Evolutionary conservation across 1,140 invertebrate species (phyloP).

Genomic region (Oncopeltus fasciatus): DNA sequence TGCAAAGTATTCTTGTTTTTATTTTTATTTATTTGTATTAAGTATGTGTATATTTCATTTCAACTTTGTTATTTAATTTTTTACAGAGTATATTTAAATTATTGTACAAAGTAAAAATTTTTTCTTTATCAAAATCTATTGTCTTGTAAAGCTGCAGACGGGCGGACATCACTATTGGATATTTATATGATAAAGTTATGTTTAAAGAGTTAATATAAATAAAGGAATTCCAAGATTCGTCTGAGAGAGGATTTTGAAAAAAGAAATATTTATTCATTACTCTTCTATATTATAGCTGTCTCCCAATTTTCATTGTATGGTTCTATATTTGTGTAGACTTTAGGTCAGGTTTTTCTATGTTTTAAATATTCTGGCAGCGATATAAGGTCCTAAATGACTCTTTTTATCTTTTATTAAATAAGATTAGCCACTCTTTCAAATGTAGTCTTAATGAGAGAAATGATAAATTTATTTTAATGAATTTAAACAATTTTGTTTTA

Average conservation of each 20-base stretch:
- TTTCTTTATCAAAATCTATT: constrained; percentile 16
- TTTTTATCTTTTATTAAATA: not conserved
- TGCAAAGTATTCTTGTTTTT: not conserved
- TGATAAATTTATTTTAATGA: not conserved
- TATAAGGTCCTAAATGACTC: not conserved
- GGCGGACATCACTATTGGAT: constrained; percentile 13
- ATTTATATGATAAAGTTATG: constrained; percentile 4
- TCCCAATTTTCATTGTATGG: constrained; percentile 14
- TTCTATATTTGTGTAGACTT: constrained; percentile 15
- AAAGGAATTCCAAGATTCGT: constrained; percentile 15
- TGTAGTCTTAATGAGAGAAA: not conserved
- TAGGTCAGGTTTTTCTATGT: constrained; percentile 2
- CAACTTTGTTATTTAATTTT: not conserved
- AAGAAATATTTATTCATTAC: constrained; percentile 15
- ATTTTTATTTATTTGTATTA: constrained; percentile 1
- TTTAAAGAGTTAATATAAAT: not conserved
- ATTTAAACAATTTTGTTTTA: not conserved
- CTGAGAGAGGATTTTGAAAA: constrained; percentile 21
- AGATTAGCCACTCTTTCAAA: not conserved
- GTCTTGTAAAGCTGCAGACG: constrained; percentile 19
- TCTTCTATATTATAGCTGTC: constrained; percentile 10
- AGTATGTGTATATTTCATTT: constrained; percentile 4
- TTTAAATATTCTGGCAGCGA: not conserved
- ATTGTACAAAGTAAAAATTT: constrained; percentile 1
- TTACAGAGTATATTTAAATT: not conserved